A percentile compares a stretch with the other conserved stretches of the same genome.
Conservation (phyloP, 1,140 invertebrate species). For the Amyelois transitella region DNA sequence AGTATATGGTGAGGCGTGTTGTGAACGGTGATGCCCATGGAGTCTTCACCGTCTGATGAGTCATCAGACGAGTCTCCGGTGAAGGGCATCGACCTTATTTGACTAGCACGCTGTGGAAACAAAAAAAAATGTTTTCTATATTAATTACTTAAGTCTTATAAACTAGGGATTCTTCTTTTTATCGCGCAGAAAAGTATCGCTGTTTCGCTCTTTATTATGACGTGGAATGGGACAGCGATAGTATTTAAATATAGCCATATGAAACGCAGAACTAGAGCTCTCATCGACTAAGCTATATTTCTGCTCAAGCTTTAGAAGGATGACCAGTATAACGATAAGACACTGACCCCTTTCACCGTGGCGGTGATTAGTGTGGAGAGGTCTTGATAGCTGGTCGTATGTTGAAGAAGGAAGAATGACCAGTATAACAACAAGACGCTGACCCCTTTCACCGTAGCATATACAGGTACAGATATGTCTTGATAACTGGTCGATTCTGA, state of each 20-base stretch:
- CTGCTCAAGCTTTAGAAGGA: neutral
- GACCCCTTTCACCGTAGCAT: slow-evolving; percentile 56
- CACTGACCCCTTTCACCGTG: slow-evolving; percentile 64
- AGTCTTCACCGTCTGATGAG: slow-evolving; percentile 92
- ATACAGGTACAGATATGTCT: neutral
- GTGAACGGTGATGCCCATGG: slow-evolving; percentile 65
- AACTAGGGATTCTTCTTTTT: too few species aligned
- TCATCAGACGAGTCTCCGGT: slow-evolving; percentile 96
- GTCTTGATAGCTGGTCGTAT: too few species aligned
- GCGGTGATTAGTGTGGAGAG: neutral
- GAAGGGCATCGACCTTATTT: slow-evolving; percentile 96
- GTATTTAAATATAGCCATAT: too few species aligned
- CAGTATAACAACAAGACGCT: slow-evolving; percentile 19
- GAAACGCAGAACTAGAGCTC: too few species aligned
- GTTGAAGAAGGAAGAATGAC: too few species aligned
- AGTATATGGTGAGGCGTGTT: slow-evolving; percentile 69
- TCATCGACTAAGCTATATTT: too few species aligned
- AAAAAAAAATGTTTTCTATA: slow-evolving; percentile 9
- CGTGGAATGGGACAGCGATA: too few species aligned
- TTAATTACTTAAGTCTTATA: too few species aligned
- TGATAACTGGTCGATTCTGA: too few species aligned
- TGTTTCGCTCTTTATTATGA: too few species aligned
- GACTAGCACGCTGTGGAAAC: slow-evolving; percentile 86
- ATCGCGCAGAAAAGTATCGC: too few species aligned
- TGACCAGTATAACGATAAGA: too few species aligned